Base-by-base conservation (phyloP, 2,888 invertebrate species). In the Dasysyrphus tricinctus region DNA sequence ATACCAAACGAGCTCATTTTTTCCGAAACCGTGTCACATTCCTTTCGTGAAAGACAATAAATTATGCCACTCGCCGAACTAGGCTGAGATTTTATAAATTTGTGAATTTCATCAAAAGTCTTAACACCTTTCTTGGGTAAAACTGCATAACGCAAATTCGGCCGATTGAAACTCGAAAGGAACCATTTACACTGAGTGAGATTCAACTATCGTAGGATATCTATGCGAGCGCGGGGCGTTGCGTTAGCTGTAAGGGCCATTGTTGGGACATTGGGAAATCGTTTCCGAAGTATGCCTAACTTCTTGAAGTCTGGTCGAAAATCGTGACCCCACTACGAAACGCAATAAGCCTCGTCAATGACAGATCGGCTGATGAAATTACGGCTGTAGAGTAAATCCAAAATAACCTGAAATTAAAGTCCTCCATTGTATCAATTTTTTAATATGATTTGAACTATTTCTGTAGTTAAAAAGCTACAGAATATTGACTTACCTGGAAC, bases 311-410 rank as follows among this genome's bases (percentile, higher is more conserved):
- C 97, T 0, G 97, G 96, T 2, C 97, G 92, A 93, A 98, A 98
- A 93, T 98, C 99, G 93, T 99, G 99, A 0, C 99, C 99, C 99
- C 99, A 99, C 91, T 98, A 98, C 14, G 98, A 98, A 5, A 99
- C 97, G 93, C 99, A 99, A 92, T 99, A 99, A 0, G 98, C 99
- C 93, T 99, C 99, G 92, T 99, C 99, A 85, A 99, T 97, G 1
- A 99, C 97, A 93, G 99, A 98, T 89, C 98, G 93, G 24, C 96
- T 94, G 3, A 99, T 93, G 89, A 96, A 94, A 9, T 94, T 94
- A 72, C 97, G 93, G 0, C 94, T 93, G 92, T 97, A 96, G 0
- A 99, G 93, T 37, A 93, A 93, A 67, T 94, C 94, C 39, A 99
- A 93, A 87, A 95, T 94, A 77, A 92, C 92, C 89, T 92, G 88